Evolutionary conservation across 1,140 invertebrate genomes (phyloP).

Genomic region (Armadillidium nasatum): DNA sequence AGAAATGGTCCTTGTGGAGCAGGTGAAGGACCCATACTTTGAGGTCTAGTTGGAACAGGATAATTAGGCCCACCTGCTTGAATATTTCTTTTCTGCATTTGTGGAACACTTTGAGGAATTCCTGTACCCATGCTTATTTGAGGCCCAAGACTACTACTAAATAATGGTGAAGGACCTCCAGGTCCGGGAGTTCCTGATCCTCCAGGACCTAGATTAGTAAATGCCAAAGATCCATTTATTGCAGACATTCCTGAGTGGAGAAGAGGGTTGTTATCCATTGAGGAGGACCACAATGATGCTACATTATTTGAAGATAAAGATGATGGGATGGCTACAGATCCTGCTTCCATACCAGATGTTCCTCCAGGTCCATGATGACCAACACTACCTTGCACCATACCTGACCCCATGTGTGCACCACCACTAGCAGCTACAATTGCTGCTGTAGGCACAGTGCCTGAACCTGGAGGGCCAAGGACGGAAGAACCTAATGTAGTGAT

Average conservation of each 20-base stretch:
- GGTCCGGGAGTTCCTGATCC: conserved; percentile 33
- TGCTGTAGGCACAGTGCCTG: conserved; percentile 31
- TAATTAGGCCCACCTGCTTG: conserved; percentile 35
- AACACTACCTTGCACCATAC: conserved; percentile 25
- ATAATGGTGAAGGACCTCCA: conserved; percentile 34
- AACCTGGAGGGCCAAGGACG: conserved; percentile 37
- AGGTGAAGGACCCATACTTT: conserved; percentile 30
- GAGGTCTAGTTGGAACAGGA: conserved; percentile 30
- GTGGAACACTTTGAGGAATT: conserved; percentile 28
- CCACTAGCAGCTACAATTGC: conserved; percentile 34
- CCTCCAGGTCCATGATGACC: conserved; percentile 31
- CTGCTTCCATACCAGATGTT: conserved; percentile 29
- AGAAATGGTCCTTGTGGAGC: conserved; percentile 35
- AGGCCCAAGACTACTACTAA: conserved; percentile 33
- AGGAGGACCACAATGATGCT: conserved; percentile 34
- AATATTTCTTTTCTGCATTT: conserved; percentile 38
- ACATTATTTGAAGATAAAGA: conserved; percentile 34
- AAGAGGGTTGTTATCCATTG: no score
- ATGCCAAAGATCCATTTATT: conserved; percentile 37
- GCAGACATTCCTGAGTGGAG: conserved; percentile 35
- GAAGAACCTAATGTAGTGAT: conserved; percentile 31
- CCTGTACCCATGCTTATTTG: conserved; percentile 31
- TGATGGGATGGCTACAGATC: conserved; percentile 29
- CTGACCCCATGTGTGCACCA: conserved; percentile 31
- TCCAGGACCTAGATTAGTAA: conserved; percentile 31